Base-by-base conservation (phyloP, 2,888 invertebrate genomes). In the Eupithecia abbreviata region DNA sequence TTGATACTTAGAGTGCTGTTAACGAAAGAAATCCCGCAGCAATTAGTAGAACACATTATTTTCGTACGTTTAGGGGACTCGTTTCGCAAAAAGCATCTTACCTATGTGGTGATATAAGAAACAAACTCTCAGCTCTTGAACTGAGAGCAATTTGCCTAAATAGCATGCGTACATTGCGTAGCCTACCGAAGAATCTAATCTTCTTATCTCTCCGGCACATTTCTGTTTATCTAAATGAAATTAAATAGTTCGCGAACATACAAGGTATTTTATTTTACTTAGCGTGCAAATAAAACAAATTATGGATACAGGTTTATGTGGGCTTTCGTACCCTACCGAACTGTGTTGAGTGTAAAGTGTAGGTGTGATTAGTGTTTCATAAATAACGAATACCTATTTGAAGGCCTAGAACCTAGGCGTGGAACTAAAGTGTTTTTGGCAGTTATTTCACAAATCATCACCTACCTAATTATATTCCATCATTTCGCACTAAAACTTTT, bases 91-190 rank as follows among this genome's bases (percentile, higher is more conserved):
- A 30, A 30, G 30, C 30, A 30, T 10, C 2, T 2, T 47, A 9
- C 9, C 9, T 47, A 42, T 66, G 66, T 58, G 55, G 18, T 58
- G 18, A n/a, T 9, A 13, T 41, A 65, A 41, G 13, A 66, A 66
- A 62, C 12, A 62, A 62, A 30, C 4, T 7, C 9, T 30, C 47
- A 49, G 43, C 71, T 70, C 69, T 62, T 51, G 12, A 51, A 69
- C 65, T 69, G 47, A 30, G 65, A 72, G 74, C 74, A 74, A 74
- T 74, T 74, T 74, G 74, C 74, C 72, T 77, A 74, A 72, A 74
- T 77, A 72, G 72, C 72, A 51, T 76, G 43, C 72, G 71, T 68
- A 69, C 45, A 45, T 47, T 69, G 12, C 45, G 30, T 49, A 47
- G 3, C 15, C 15, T n/a, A 68, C n/a, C n/a, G 47, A 65, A 66